A percentile compares a stretch with the other conserved stretches of the same genome.
phyloP scores from a whole-genome alignment of 2,797 vertebrate genomes.

The Microctenopoma steveboyesi region DNA sequence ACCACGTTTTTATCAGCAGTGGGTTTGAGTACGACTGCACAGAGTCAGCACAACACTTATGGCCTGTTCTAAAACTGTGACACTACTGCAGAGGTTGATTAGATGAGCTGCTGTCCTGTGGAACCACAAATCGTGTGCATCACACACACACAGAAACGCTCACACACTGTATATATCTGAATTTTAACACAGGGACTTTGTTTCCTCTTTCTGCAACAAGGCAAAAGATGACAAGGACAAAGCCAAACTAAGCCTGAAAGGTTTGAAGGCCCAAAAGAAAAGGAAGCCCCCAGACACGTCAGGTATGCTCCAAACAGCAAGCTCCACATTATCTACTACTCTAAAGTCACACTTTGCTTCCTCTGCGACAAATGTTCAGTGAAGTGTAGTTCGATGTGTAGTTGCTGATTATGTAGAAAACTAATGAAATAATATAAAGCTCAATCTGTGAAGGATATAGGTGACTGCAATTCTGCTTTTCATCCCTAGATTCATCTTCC shows the following conservation, averaged over 20 bases:
- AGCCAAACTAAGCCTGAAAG: conserved; percentile 74
- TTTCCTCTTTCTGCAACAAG: conserved; percentile 40
- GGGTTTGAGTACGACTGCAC: conserved; percentile 15
- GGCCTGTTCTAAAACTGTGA: conserved; percentile 16
- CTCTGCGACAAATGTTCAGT: no score
- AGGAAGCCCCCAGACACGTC: conserved; percentile 81
- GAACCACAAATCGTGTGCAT: no score
- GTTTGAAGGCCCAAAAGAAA: conserved; percentile 80
- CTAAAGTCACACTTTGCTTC: no score
- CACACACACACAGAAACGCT: no score
- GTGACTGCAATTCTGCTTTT: conserved; percentile 9
- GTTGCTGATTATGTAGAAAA: no score
- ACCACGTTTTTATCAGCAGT: conserved; percentile 43
- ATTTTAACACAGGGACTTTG: background rate
- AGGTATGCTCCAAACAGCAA: conserved; percentile 75
- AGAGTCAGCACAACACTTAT: background rate
- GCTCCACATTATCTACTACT: background rate
- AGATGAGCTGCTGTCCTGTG: background rate
- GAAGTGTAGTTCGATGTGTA: no score
- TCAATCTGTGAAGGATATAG: no score
- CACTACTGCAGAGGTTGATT: conserved; percentile 11
- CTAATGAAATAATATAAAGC: no score
- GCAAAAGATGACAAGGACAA: conserved; percentile 83
- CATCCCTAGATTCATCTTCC: conserved; percentile 74
- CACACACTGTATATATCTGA: no score